Conservation (phyloP, 1,140 invertebrate species). For the Vanessa tameamea region DNA sequence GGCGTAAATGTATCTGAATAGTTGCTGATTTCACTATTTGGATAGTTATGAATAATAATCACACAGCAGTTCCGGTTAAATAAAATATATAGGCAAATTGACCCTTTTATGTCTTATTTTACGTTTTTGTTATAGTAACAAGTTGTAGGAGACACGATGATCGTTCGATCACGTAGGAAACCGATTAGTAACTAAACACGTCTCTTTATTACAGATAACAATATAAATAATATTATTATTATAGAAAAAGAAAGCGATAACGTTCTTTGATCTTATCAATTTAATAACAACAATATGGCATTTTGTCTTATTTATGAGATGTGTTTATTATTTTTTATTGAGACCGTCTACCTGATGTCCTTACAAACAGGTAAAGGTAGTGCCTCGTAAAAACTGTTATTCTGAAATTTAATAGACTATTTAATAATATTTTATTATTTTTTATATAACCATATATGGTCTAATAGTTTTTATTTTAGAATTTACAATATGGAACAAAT, state of each 20-base stretch:
- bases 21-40: too few species aligned
- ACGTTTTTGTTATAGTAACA: too few species aligned
- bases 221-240: background rate
- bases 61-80: too few species aligned
- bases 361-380: constrained; percentile 28
- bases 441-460: too few species aligned
- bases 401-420: background rate
- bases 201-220: background rate
- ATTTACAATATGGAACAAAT: background rate
- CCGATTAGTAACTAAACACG: background rate
- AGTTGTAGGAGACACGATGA: too few species aligned
- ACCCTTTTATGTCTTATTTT: too few species aligned
- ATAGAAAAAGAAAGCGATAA: background rate
- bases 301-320: constrained; percentile 20
- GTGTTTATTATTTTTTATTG: constrained; percentile 18
- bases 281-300: constrained; percentile 9
- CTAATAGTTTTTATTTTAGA: too few species aligned
- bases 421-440: too few species aligned
- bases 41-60: too few species aligned
- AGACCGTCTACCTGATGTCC: constrained; percentile 26
- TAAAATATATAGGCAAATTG: too few species aligned
- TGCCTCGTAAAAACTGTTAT: background rate
- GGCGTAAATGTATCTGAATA: too few species aligned
- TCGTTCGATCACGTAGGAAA: too few species aligned
- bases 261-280: constrained; percentile 3